A percentile compares a stretch with the other conserved stretches of the same genome.
Evolutionary conservation across 2,888 invertebrate genomes (phyloP).

Genomic region (Gortyna flavago): DNA sequence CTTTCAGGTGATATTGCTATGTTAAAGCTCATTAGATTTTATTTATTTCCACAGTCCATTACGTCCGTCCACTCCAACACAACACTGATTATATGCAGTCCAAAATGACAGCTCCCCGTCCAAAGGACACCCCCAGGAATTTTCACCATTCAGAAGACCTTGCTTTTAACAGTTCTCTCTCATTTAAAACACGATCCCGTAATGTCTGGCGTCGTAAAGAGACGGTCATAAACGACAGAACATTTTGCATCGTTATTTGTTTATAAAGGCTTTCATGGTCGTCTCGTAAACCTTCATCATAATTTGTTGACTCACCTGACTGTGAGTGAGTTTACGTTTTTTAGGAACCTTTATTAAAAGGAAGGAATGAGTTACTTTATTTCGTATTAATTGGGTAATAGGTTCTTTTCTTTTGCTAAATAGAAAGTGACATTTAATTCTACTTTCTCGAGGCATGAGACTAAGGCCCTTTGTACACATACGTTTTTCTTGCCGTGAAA

Average conservation of each 20-base stretch:
- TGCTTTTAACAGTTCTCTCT: constrained; percentile 39
- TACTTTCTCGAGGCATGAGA: neutral
- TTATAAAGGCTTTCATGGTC: constrained; percentile 43
- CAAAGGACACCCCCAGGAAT: constrained; percentile 25
- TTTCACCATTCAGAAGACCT: neutral
- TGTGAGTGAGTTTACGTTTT: constrained; percentile 21
- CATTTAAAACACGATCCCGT: constrained; percentile 54
- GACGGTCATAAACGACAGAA: constrained; percentile 51
- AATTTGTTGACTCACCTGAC: constrained; percentile 53
- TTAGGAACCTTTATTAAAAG: constrained; percentile 1
- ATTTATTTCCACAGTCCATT: neutral
- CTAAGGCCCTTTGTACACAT: no score
- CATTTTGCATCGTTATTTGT: constrained; percentile 60
- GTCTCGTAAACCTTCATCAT: constrained; percentile 53
- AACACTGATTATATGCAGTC: constrained; percentile 27
- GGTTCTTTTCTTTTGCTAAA: neutral
- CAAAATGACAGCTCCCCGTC: neutral
- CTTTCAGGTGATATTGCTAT: no score
- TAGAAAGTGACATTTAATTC: no score
- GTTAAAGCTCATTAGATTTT: neutral
- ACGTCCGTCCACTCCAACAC: neutral
- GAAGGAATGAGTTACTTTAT: neutral
- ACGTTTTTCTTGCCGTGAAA: no score
- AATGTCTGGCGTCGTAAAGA: constrained; percentile 61
- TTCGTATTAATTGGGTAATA: neutral